phyloP scores from a whole-genome alignment of 2,888 invertebrate genomes.

The Drosophila austrosaltans region DNA sequence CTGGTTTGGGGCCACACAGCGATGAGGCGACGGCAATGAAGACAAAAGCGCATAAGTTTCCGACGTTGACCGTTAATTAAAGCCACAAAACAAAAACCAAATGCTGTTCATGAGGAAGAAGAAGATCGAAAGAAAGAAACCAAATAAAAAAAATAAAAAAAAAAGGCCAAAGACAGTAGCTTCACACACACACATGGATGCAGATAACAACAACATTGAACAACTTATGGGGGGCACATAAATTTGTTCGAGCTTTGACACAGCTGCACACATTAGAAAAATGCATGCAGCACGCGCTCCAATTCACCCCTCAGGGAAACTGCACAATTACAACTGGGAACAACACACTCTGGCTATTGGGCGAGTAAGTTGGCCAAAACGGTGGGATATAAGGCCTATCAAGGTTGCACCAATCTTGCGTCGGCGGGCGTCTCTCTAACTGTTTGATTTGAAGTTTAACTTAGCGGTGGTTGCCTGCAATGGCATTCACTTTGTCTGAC shows the following conservation, averaged over 20 bases:
- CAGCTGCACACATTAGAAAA: slow-evolving; percentile 67
- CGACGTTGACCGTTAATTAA: slow-evolving; percentile 75
- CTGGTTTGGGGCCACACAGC: slow-evolving; percentile 43
- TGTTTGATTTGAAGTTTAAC: slow-evolving; percentile 56
- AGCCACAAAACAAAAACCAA: slow-evolving; percentile 52
- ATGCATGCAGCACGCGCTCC: slow-evolving; percentile 50
- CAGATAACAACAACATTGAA: slow-evolving; percentile 5
- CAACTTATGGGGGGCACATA: slow-evolving; percentile 56
- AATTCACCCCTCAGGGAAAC: slow-evolving; percentile 36
- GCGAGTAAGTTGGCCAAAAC: neutral
- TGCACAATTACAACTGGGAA: neutral
- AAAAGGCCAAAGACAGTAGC: slow-evolving; percentile 53
- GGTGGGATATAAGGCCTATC: slow-evolving; percentile 56
- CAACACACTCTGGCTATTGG: slow-evolving; percentile 18
- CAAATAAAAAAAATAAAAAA: neutral
- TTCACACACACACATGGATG: slow-evolving; percentile 38
- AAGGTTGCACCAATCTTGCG: slow-evolving; percentile 72
- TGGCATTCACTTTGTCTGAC: slow-evolving; percentile 31
- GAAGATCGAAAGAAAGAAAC: neutral
- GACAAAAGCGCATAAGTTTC: slow-evolving; percentile 75
- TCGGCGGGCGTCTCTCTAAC: slow-evolving; percentile 71
- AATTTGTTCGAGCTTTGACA: slow-evolving; percentile 74
- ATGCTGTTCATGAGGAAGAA: neutral
- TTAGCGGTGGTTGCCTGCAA: slow-evolving; percentile 44
- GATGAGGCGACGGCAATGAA: slow-evolving; percentile 36